These are phyloP conservation scores for Prolemur simus DNA, from an alignment of 2,113 vertebrate genomes.

Conservation along the genomic window DNA sequence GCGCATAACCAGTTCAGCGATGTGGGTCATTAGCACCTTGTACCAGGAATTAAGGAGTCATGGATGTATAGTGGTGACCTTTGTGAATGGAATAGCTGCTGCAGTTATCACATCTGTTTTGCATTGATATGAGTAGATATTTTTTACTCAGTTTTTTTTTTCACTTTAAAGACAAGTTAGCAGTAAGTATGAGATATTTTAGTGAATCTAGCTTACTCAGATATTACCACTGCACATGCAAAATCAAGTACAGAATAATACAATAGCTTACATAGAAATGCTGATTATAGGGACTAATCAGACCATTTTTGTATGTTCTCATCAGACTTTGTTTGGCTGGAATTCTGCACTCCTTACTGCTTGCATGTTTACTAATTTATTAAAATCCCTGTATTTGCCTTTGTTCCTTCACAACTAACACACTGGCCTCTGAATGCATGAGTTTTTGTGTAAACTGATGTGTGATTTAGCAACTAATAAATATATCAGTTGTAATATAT, in stretches of 20 bases:
- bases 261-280: constrained; percentile 54
- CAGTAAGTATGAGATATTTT: neutral
- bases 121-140: neutral
- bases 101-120: neutral
- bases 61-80: neutral
- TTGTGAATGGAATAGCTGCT: neutral
- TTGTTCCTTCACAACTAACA: constrained; percentile 86
- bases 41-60: neutral
- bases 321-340: constrained; percentile 88
- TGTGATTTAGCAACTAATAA: constrained; percentile 69
- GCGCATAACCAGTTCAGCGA: neutral
- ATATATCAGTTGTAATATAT: constrained; percentile 71
- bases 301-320: constrained; percentile 86
- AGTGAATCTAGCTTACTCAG: neutral
- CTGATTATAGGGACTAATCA: constrained; percentile 81
- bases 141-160: neutral
- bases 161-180: neutral
- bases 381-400: constrained; percentile 83
- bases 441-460: constrained; percentile 77
- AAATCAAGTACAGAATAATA: neutral
- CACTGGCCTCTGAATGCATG: constrained; percentile 85
- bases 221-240: neutral
- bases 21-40: neutral
- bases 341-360: constrained; percentile 87
- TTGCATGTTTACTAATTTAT: constrained; percentile 86